Conservation (phyloP, 2,888 invertebrate genomes). For the Drosophila borborema region DNA sequence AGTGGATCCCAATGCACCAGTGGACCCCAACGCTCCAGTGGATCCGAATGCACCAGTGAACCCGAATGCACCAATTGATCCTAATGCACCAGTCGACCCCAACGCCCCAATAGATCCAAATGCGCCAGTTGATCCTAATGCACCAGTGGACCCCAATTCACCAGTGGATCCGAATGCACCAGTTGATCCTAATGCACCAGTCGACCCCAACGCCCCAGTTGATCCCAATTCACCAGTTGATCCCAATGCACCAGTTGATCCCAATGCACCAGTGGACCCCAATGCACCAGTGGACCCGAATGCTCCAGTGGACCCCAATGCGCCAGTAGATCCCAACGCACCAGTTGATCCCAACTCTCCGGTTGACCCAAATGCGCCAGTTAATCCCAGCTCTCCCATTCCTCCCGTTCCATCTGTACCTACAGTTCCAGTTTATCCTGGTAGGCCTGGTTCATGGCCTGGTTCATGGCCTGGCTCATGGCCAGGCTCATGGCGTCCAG, state of each 20-base stretch:
- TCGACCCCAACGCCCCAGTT: not conserved
- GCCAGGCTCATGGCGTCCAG: conserved; percentile 33
- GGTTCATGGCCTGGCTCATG: conserved; percentile 52
- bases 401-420: conserved; percentile 41
- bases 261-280: not conserved
- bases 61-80: not conserved
- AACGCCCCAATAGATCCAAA: not conserved
- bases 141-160: conserved; percentile 2
- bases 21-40: not conserved
- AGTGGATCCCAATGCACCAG: conserved; percentile 19
- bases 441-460: conserved; percentile 45
- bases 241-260: conserved; percentile 6
- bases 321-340: not conserved
- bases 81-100: not conserved
- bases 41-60: not conserved
- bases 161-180: conserved; percentile 3
- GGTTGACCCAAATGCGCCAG: not conserved
- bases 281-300: conserved; percentile 15
- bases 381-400: conserved; percentile 1
- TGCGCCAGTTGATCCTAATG: conserved; percentile 16
- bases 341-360: conserved; percentile 6
- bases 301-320: not conserved
- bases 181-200: not conserved
- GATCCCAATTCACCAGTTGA: not conserved
- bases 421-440: conserved; percentile 28